Conservation (phyloP, 1,140 invertebrate genomes). For the Trichonephila inaurata region DNA sequence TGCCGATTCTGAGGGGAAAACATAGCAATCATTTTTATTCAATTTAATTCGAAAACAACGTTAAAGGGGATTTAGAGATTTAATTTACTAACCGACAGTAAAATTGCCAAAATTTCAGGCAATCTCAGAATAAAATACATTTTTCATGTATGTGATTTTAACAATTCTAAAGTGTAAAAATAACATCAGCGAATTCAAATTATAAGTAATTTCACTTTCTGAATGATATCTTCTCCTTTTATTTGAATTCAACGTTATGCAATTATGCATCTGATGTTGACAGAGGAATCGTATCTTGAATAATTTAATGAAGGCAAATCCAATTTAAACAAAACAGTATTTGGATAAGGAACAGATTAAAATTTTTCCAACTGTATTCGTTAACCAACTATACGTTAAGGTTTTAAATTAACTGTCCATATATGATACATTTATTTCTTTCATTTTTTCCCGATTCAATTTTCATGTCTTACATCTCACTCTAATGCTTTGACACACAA, state of each 20-base stretch:
- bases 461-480: background rate
- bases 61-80: background rate
- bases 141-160: background rate
- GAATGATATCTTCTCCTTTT: background rate
- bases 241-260: background rate
- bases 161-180: background rate
- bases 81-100: background rate
- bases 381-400: background rate
- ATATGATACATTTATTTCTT: background rate
- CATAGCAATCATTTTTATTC: background rate
- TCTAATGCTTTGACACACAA: background rate
- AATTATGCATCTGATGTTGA: background rate
- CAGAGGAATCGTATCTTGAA: conserved; percentile 45
- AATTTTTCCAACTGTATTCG: conserved; percentile 4
- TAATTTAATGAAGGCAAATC: conserved; percentile 57
- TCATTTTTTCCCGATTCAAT: background rate
- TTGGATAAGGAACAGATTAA: conserved; percentile 6
- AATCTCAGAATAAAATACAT: background rate
- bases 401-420: conserved; percentile 48
- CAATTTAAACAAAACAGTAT: conserved; percentile 30
- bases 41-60: background rate
- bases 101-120: background rate
- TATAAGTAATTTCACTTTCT: background rate
- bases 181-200: background rate
- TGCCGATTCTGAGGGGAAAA: too few species aligned